Percentiles rank a stretch among this genome's conserved stretches.
phyloP scores from a whole-genome alignment of 2,888 invertebrate species.

The Zhuqinia jingwanae region DNA sequence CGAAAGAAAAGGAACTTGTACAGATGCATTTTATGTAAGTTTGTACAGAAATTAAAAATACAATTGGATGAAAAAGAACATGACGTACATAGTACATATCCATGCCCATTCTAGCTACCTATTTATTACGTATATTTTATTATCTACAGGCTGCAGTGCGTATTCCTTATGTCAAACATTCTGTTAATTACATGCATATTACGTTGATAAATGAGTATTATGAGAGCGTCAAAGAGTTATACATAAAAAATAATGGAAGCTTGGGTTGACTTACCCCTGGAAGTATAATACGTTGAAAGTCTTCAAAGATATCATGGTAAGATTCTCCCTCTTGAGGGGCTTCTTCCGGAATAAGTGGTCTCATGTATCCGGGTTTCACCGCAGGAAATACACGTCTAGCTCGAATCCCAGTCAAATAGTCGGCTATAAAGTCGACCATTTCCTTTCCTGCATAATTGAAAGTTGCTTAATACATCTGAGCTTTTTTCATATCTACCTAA shows the following conservation, averaged over 20 bases:
- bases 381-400: constrained; percentile 87
- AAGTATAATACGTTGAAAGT: constrained; percentile 97
- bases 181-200: no score
- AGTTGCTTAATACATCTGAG: constrained; percentile 65
- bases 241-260: constrained; percentile 54
- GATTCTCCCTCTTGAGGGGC: constrained; percentile 94
- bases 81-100: no score
- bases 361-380: constrained; percentile 87
- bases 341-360: constrained; percentile 90
- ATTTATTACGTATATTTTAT: no score
- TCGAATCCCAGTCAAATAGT: constrained; percentile 95
- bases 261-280: constrained; percentile 88
- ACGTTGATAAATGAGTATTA: no score
- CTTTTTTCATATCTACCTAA: constrained; percentile 60
- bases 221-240: background rate
- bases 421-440: constrained; percentile 99
- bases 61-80: no score
- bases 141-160: no score
- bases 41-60: no score
- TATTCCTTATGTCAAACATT: no score
- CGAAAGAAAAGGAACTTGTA: no score
- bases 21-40: no score
- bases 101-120: no score
- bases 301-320: constrained; percentile 95
- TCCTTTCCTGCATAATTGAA: constrained; percentile 89